phyloP scores from a whole-genome alignment of 2,888 invertebrate genomes.

The Nymphalis urticae region DNA sequence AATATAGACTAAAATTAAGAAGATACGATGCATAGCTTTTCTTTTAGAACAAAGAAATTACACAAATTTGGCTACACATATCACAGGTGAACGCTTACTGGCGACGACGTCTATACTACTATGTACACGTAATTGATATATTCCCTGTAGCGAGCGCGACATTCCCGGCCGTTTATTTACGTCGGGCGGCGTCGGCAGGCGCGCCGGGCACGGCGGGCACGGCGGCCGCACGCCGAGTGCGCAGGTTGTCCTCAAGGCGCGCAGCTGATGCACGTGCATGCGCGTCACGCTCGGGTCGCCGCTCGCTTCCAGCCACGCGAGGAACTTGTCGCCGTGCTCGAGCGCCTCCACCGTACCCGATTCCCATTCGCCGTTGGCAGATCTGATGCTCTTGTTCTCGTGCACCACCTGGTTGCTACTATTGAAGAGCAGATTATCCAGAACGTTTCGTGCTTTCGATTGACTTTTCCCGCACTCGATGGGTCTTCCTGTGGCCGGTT shows the following conservation, averaged over 20 bases:
- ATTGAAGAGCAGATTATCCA: slow-evolving; percentile 86
- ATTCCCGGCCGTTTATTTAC: slow-evolving; percentile 55
- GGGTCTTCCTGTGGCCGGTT: slow-evolving; percentile 57
- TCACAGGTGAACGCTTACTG: slow-evolving; percentile 80
- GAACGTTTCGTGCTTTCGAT: slow-evolving; percentile 83
- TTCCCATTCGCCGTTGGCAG: slow-evolving; percentile 61
- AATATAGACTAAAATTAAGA: slow-evolving; percentile 63
- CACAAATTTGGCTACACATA: slow-evolving; percentile 82
- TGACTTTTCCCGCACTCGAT: slow-evolving; percentile 65
- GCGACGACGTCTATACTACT: slow-evolving; percentile 69
- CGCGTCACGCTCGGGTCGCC: slow-evolving; percentile 90
- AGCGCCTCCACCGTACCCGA: slow-evolving; percentile 83
- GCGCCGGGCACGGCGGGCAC: slow-evolving; percentile 52
- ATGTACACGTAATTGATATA: slow-evolving; percentile 73
- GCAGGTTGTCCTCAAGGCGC: slow-evolving; percentile 87
- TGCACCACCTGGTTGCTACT: slow-evolving; percentile 70
- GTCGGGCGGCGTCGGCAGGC: slow-evolving; percentile 61
- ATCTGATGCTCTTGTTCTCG: slow-evolving; percentile 47
- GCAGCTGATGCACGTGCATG: slow-evolving; percentile 89
- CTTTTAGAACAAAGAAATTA: slow-evolving; percentile 81
- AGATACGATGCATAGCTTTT: slow-evolving; percentile 77
- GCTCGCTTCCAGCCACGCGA: slow-evolving; percentile 89
- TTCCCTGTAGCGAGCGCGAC: slow-evolving; percentile 73
- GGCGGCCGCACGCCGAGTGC: slow-evolving; percentile 78
- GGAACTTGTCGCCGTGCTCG: slow-evolving; percentile 89